Conservation (phyloP, 2,888 invertebrate species). For the Napeogenes inachia region DNA sequence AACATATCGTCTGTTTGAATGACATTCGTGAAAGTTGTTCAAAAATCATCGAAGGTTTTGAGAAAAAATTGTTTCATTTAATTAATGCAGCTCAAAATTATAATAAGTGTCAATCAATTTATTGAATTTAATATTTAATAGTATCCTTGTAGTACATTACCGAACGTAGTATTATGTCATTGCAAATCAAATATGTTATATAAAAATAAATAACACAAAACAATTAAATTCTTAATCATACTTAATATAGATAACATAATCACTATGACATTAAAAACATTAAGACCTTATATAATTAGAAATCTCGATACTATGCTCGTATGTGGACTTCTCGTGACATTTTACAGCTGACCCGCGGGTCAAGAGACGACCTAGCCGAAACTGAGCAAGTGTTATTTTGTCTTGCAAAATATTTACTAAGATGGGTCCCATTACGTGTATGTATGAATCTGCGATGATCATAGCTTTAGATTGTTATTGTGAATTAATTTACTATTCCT, state of each 20-base stretch:
- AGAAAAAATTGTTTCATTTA: too few relatives aligned
- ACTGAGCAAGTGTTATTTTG: constrained; percentile 28
- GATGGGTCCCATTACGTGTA: constrained; percentile 6
- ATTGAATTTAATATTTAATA: too few relatives aligned
- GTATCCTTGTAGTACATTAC: too few relatives aligned
- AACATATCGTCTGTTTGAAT: constrained; percentile 1
- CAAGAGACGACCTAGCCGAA: constrained; percentile 27
- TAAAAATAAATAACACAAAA: neutral
- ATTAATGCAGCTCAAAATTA: too few relatives aligned
- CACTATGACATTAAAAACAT: neutral
- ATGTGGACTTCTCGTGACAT: constrained; percentile 25
- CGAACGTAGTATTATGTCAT: too few relatives aligned
- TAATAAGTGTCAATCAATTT: too few relatives aligned
- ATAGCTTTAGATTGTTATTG: neutral
- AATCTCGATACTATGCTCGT: constrained; percentile 8
- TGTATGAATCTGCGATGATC: neutral
- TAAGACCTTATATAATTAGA: neutral
- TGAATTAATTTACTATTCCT: neutral
- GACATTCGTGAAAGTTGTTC: constrained; percentile 2
- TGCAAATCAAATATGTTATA: too few relatives aligned
- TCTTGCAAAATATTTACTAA: constrained; percentile 25
- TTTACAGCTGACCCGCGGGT: constrained; percentile 21
- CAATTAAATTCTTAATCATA: neutral
- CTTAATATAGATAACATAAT: neutral
- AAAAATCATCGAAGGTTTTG: neutral